Base-by-base conservation (phyloP, 2,888 invertebrate genomes). In the Lepidonotus clava region DNA sequence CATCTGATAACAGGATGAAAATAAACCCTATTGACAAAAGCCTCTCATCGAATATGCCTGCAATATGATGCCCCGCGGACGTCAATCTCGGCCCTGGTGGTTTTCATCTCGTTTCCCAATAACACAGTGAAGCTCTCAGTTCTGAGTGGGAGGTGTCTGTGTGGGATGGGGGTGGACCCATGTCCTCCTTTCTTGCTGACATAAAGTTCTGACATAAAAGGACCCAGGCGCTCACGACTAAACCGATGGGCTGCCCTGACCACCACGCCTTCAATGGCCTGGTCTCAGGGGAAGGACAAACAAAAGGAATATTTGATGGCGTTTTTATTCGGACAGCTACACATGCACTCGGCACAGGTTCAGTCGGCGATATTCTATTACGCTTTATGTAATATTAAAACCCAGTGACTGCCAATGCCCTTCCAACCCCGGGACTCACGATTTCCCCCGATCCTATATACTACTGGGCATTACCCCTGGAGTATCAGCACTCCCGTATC, bases 371-470 rank as follows among this genome's bases (percentile, higher is more conserved):
- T 71, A 71, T 71, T 34, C 36, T 1, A 14, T 38, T 38, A 34
- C 38, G 71, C 18, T 71, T 34, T 71, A 71, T 71, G 71, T 38
- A 71, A 71, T 71, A 71, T n/a, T n/a, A n/a, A 11, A 5, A 38
- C 38, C 36, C 38, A 4, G 36, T 34, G 71, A 71, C 71, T 34
- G 38, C 2, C 46, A 11, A 18, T 46, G 46, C 46, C 46, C 46
- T 46, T 18, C 18, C 8, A 18, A 6, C 2, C 38, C 38, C 71
- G 5, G 56, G 14, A 18, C 56, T 56, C 5, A n/a, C 56, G 14
- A n/a, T 56, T n/a, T 56, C 5, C 56, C 56, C n/a, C n/a, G n/a
- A n/a, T n/a, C n/a, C n/a, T n/a, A n/a, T n/a, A n/a, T n/a, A n/a
- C n/a, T n/a, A n/a, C n/a, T n/a, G n/a, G n/a, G n/a, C n/a, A n/a